Base-by-base conservation (phyloP, 1,140 invertebrate genomes). In the Thaumatotibia leucotreta region DNA sequence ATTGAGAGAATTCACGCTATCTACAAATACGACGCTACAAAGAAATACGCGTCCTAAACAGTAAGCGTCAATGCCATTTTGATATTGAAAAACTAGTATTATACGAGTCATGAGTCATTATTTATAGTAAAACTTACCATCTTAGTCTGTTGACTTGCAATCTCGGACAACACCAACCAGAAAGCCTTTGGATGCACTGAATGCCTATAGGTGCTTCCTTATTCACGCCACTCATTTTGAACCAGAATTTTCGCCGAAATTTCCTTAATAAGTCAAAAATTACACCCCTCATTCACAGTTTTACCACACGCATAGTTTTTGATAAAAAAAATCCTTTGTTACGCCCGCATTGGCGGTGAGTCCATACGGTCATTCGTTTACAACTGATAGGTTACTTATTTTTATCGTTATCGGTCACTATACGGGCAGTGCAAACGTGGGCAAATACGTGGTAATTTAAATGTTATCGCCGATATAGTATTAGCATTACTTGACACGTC, bases 131-230 rank as follows among this genome's bases (percentile, higher is more conserved):
- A 66, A 86, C 86, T 85, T 75, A 93, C 93, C 93, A 94, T 79
- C 87, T 72, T 74, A 94, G 84, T 71, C 92, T 91, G 81, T 94
- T 94, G 32, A 93, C 85, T 72, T 92, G 91, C 24, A 91, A 76
- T 32, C 92, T 79, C 9, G 92, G 92, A 73, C 92, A 94, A 29
- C 89, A 92, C 71, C 80, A 91, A 4, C 77, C 79, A 3, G 82
- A 85, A 2, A 92, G 61, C 67, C 83, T 92, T 67, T 93, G 92
- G 29, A 94, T 65, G 52, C 86, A 72, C 74, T 82, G 87, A 0
- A 94, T 72, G 20, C 94, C 94, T 61, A 92, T 80, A 22, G 94
- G 94, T 27, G 93, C 84, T 66, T 94, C 93, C 70, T 77, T 86
- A 35, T 77, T 73, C n/a, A 84, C 73, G 5, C 84, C 83, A 52